Evolutionary conservation across 37 sponge, comb jelly and placozoan genomes (phyloP), one percentile per base, ranked within the genome.

Genomic region (Bolinopsis microptera): DNA sequence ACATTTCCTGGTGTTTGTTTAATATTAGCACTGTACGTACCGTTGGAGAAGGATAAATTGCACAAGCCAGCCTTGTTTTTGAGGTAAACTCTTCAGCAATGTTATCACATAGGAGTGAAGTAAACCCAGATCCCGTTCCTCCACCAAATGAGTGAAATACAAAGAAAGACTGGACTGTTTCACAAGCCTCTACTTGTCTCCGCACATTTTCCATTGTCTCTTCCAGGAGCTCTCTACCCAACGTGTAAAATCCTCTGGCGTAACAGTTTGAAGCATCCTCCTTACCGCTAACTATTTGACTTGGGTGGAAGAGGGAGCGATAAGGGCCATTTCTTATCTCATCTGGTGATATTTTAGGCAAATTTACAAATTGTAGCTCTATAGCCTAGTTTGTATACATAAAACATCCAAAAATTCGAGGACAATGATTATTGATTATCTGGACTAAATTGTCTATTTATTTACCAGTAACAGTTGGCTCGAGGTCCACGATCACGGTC

Each of bases 231-330:
- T 39, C 48, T 36, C 40, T 3, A 69, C 93, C 93, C 25, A 41
- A 38, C 26, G 93, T 93, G 93, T 93, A 69, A 75, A 35, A 93
- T 16, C 93, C 93, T 5, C 93, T 28, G 33, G 93, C 69, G 82
- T 76, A 93, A 35, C 77, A 76, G 80, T 93, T 93, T 1, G 93
- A 76, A 26, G 93, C 93, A 27, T 93, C 93, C 68, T 93, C 93
- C 28, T 93, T 93, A 1, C 48, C 38, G 77, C 67, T 76, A 23
- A 93, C 76, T 22, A 93, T 38, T 48, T 93, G 93, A 23, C 23
- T 25, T 2, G 93, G 93, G 23, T 93, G 76, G 80, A 32, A 93
- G 48, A 93, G 76, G 68, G 76, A 38, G 21, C 93, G 93, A 36
- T 61, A 93, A 2, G 39, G 77, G 13, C 93, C 93, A 2, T 0